These are phyloP conservation scores for Entomobrya proxima DNA, from an alignment of 2,888 invertebrate genomes.

Conservation along the genomic window DNA sequence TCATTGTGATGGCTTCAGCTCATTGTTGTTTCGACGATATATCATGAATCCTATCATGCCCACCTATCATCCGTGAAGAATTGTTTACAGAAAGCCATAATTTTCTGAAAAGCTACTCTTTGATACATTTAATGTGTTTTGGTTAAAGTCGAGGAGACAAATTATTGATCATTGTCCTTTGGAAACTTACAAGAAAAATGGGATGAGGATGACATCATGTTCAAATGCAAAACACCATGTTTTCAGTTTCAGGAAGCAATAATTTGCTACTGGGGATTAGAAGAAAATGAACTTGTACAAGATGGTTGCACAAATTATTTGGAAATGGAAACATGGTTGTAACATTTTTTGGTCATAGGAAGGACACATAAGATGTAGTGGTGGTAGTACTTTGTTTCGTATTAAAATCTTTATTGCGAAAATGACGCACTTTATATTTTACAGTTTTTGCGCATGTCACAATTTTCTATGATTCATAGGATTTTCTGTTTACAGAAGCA, in stretches of 20 bases:
- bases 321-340: no score
- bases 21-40: background rate
- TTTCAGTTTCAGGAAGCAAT: slow-evolving; percentile 12
- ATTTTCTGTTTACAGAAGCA: no score
- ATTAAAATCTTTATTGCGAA: no score
- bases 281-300: no score
- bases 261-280: background rate
- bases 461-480: no score
- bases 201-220: slow-evolving; percentile 8
- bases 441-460: no score
- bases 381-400: no score
- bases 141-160: background rate
- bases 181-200: background rate
- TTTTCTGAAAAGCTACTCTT: slow-evolving; percentile 11
- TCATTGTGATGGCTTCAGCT: background rate
- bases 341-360: no score
- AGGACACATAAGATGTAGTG: no score
- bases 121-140: no score
- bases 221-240: background rate
- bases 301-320: no score
- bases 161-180: slow-evolving; percentile 1
- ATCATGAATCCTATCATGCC: background rate
- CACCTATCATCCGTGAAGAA: background rate
- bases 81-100: slow-evolving; percentile 6
- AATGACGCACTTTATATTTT: no score